Conservation (phyloP, 2,797 vertebrate species). For the Eurystomus glaucurus region DNA sequence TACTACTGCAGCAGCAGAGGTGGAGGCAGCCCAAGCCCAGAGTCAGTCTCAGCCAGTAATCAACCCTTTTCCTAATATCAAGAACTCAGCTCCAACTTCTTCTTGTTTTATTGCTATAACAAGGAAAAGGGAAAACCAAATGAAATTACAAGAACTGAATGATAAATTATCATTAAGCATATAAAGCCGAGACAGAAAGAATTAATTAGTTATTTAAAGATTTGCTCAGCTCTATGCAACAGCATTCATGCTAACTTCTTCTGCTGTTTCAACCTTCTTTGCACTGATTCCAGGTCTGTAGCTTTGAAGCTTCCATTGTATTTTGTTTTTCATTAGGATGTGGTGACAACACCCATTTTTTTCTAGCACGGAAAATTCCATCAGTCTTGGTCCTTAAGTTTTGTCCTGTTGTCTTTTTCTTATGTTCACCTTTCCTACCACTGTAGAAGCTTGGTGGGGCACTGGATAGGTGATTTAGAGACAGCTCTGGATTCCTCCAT, state of each 20-base stretch:
- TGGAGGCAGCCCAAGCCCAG: conserved; percentile 14
- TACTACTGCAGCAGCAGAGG: conserved; percentile 48
- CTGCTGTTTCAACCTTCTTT: background rate
- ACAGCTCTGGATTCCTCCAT: background rate
- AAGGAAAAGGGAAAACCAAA: conserved; percentile 11
- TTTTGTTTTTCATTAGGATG: background rate
- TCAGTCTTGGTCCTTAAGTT: background rate
- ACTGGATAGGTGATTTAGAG: background rate
- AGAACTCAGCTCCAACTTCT: background rate
- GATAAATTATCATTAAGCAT: conserved; percentile 24
- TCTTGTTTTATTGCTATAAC: background rate
- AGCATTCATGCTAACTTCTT: background rate
- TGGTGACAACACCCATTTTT: background rate
- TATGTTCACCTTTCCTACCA: background rate
- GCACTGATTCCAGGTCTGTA: background rate
- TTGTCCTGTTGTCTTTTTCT: background rate
- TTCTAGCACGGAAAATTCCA: background rate
- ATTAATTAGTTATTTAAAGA: conserved; percentile 44
- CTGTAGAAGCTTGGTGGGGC: background rate
- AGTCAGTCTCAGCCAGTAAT: background rate
- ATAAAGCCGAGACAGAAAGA: background rate
- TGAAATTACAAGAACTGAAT: conserved; percentile 11
- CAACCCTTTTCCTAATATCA: background rate
- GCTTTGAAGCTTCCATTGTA: background rate
- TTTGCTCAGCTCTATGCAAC: background rate